Conservation (phyloP, 2,888 invertebrate species). For the Asteroscopus sphinx region DNA sequence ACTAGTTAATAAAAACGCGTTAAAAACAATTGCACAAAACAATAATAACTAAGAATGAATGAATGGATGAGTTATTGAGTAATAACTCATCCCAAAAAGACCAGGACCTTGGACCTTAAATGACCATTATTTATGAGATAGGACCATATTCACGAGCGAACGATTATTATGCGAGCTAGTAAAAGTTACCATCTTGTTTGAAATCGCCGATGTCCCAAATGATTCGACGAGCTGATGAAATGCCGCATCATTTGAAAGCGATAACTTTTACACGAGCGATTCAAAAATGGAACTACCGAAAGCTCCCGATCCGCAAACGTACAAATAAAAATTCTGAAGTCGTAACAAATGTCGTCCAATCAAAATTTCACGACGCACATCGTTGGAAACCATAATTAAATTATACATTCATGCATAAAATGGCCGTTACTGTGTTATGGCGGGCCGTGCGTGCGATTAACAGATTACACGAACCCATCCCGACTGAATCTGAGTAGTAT, state of each 20-base stretch:
- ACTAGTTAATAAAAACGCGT: no score
- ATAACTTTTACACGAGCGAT: slow-evolving; percentile 7
- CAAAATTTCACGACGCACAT: slow-evolving; percentile 61
- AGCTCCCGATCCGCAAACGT: slow-evolving; percentile 25
- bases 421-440: slow-evolving; percentile 63
- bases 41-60: no score
- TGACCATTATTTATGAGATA: no score
- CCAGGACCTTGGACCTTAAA: no score
- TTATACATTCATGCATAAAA: slow-evolving; percentile 79
- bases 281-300: slow-evolving; percentile 31
- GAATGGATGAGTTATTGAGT: no score
- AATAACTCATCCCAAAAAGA: no score
- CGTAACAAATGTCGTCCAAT: slow-evolving; percentile 64
- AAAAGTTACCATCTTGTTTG: neutral
- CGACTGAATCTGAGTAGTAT: slow-evolving; percentile 47
- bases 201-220: neutral
- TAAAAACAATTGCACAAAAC: no score
- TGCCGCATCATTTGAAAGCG: slow-evolving; percentile 28
- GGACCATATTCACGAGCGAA: no score
- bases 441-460: slow-evolving; percentile 57
- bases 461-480: slow-evolving; percentile 54
- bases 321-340: slow-evolving; percentile 54
- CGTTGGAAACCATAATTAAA: slow-evolving; percentile 73
- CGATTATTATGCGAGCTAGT: no score
- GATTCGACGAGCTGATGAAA: neutral